Conservation (phyloP, 2,888 invertebrate species). For the Agrochola circellaris region DNA sequence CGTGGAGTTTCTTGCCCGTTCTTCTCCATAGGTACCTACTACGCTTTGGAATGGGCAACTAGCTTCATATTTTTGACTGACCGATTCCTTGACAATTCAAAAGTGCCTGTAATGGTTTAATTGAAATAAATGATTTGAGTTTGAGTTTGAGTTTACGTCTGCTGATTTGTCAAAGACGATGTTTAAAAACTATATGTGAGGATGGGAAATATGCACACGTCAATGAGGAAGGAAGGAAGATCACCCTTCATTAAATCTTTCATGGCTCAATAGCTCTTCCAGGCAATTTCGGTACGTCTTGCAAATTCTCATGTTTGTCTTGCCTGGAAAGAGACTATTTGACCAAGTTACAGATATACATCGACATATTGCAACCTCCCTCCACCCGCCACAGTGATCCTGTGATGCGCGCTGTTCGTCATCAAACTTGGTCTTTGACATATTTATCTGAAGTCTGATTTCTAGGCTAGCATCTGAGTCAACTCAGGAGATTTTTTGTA, state of each 20-base stretch:
- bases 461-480: background rate
- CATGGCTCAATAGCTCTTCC: background rate
- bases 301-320: background rate
- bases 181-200: background rate
- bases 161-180: background rate
- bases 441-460: background rate
- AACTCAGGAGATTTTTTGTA: background rate
- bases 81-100: too few species aligned
- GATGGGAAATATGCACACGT: too few species aligned
- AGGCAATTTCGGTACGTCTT: background rate
- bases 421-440: background rate
- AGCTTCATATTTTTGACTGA: too few species aligned
- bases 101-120: too few species aligned
- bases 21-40: too few species aligned
- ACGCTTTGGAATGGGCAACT: too few species aligned
- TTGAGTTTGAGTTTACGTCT: too few species aligned
- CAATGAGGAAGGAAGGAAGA: background rate
- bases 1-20: too few species aligned
- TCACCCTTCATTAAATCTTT: background rate
- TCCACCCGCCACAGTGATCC: too few species aligned
- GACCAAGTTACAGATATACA: background rate
- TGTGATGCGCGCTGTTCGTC: too few species aligned
- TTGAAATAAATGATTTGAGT: too few species aligned
- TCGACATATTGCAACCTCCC: background rate
- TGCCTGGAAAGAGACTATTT: background rate